Conservation (phyloP, 2,797 vertebrate species). For the Phoeniculus purpureus region DNA sequence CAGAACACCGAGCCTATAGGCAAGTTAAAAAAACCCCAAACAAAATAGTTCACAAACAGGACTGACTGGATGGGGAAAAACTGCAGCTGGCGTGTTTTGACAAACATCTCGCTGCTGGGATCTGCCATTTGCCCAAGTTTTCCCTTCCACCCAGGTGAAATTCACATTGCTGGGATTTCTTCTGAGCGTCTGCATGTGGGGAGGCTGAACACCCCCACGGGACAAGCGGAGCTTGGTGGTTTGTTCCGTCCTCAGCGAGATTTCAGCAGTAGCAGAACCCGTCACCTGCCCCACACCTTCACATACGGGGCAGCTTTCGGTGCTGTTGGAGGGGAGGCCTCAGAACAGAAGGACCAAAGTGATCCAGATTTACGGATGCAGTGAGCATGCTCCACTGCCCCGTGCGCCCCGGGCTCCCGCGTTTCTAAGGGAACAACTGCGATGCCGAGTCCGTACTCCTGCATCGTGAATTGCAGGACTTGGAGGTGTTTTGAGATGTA, state of each 20-base stretch:
- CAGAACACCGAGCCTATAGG: accelerated
- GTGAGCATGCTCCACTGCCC: conserved; percentile 73
- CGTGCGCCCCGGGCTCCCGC: conserved; percentile 57
- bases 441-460: conserved; percentile 54
- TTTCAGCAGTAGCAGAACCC: conserved; percentile 44
- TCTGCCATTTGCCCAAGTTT: conserved; percentile 63
- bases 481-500: neutral
- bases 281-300: conserved; percentile 50
- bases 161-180: conserved; percentile 61
- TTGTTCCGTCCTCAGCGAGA: conserved; percentile 61
- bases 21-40: neutral
- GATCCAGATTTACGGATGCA: conserved; percentile 76
- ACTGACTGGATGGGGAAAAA: neutral
- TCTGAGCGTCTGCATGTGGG: conserved; percentile 60
- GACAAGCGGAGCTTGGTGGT: conserved; percentile 70
- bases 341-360: conserved; percentile 77
- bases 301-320: conserved; percentile 69
- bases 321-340: conserved; percentile 68
- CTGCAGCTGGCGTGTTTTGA: conserved; percentile 9
- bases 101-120: conserved; percentile 56
- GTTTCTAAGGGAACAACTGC: conserved; percentile 74
- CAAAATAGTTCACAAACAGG: neutral
- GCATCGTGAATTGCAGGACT: neutral
- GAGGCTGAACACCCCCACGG: conserved; percentile 79
- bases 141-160: conserved; percentile 39